Evolutionary conservation across 37 sponge, comb jelly and placozoan genomes (phyloP), one percentile per base, ranked within the genome.

Genomic region (Beroe forskalii): DNA sequence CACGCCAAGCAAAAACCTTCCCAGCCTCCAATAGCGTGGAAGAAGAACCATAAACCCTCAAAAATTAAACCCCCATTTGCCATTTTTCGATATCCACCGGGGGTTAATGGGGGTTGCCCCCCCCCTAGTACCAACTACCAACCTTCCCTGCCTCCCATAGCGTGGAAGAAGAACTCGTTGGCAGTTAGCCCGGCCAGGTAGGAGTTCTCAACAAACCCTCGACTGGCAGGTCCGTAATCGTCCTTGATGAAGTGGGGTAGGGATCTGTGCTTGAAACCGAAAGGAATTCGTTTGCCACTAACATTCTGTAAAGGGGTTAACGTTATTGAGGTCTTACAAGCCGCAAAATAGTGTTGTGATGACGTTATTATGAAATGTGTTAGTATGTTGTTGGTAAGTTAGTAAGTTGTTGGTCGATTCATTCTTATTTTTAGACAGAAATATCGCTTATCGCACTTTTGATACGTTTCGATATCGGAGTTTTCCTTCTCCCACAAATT

Each of bases 211-310:
- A 99, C 99, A 90, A 99, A 99, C 0, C 99, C 99, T 67, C 96
- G 93, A 89, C 97, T 97, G 90, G 96, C 99, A 0, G 99, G 99
- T 14, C 99, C 99, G 80, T 96, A 99, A 90, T 99, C 99, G 66
- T 99, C 99, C 89, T 99, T 96, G 93, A 99, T 99, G 92, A 99
- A 99, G 91, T 99, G 99, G 25, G 99, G 99, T 12, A 99, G 93
- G n/a, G 97, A 97, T 0, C 99, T 91, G 30, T 95, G 96, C 0
- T 97, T 95, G 91, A 99, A 99, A 0, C 99, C 99, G 62, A 99
- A 99, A 9, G 99, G 97, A 44, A 99, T 99, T 22, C 99, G 94
- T 76, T 99, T 99, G n/a, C 99, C 99, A 42, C 94, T 97, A 8
- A 99, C 99, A 90, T 99, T 99, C 93, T 99, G 97, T 1, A 8